Percentiles rank a stretch among this genome's conserved stretches.
These are phyloP conservation scores for Catamblyrhynchus diadema DNA, from an alignment of 2,797 vertebrate species.

Conservation along the genomic window DNA sequence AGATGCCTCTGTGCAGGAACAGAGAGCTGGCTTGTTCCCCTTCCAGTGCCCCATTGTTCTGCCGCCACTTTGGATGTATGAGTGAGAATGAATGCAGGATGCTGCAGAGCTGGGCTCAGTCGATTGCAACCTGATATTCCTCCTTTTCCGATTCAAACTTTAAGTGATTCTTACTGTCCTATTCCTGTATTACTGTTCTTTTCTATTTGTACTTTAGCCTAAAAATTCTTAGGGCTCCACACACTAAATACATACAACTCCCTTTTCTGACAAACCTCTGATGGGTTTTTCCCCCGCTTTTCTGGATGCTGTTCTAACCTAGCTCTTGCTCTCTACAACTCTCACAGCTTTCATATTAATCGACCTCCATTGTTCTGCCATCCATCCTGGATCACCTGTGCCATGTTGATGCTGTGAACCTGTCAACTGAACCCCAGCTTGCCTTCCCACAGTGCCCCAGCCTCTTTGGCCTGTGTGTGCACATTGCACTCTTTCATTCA, in stretches of 20 bases:
- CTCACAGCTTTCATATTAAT: neutral
- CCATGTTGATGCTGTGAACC: neutral
- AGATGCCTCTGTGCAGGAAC: neutral
- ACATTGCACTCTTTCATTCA: neutral
- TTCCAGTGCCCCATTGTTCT: neutral
- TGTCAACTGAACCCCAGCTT: neutral
- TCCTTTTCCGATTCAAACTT: neutral
- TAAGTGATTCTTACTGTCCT: neutral
- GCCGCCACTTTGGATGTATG: fast-evolving
- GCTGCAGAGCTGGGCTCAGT: neutral
- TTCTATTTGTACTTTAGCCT: neutral
- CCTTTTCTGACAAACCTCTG: neutral
- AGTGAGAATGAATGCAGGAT: neutral
- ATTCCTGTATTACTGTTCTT: neutral
- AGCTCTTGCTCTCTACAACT: neutral
- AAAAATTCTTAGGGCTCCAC: neutral
- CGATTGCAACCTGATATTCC: fast-evolving
- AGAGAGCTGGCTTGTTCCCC: neutral
- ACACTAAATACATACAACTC: neutral
- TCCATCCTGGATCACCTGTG: neutral
- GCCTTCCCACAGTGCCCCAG: neutral
- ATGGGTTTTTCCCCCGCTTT: fast-evolving
- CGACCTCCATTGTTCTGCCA: neutral
- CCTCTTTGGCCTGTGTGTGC: neutral
- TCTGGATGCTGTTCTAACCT: neutral